These are phyloP conservation scores for Amazona finschi DNA, from an alignment of 2,797 vertebrate species.

Conservation along the genomic window DNA sequence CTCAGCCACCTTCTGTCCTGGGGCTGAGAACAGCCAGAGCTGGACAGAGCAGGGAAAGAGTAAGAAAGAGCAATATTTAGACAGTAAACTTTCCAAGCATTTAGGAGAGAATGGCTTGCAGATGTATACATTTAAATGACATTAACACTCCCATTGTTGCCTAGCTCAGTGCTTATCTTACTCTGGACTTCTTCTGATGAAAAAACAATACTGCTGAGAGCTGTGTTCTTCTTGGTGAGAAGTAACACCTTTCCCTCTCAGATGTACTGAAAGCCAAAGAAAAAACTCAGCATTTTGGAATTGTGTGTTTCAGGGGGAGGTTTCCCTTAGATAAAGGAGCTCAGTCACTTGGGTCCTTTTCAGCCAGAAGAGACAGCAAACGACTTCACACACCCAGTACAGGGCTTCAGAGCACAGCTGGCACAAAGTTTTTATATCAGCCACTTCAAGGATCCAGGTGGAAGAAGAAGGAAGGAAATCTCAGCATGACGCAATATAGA, in stretches of 20 bases:
- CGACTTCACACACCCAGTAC: not conserved
- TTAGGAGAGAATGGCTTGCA: constrained; percentile 74
- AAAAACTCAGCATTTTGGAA: not conserved
- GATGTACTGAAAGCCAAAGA: not conserved
- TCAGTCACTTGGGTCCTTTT: not conserved
- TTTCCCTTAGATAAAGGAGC: not conserved
- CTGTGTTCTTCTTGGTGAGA: constrained; percentile 35
- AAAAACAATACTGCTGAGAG: constrained; percentile 44
- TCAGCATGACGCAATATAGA: not conserved
- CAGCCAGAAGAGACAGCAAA: not conserved
- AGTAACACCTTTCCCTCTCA: constrained; percentile 50
- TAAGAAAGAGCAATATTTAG: constrained; percentile 69
- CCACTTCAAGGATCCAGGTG: not conserved
- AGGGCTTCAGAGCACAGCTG: not conserved
- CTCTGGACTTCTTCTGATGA: constrained; percentile 42
- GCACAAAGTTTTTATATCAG: not conserved
- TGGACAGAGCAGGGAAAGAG: constrained; percentile 52
- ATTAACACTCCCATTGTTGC: constrained; percentile 71
- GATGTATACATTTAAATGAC: constrained; percentile 72
- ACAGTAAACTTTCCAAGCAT: constrained; percentile 69
- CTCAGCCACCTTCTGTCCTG: constrained; percentile 37
- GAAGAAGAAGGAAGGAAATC: not conserved
- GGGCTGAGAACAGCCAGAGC: constrained; percentile 57
- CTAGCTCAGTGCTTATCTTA: constrained; percentile 66
- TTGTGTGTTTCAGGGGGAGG: not conserved